Evolutionary conservation across 2,888 invertebrate genomes (phyloP).

Genomic region (Vandiemenella viatica): DNA sequence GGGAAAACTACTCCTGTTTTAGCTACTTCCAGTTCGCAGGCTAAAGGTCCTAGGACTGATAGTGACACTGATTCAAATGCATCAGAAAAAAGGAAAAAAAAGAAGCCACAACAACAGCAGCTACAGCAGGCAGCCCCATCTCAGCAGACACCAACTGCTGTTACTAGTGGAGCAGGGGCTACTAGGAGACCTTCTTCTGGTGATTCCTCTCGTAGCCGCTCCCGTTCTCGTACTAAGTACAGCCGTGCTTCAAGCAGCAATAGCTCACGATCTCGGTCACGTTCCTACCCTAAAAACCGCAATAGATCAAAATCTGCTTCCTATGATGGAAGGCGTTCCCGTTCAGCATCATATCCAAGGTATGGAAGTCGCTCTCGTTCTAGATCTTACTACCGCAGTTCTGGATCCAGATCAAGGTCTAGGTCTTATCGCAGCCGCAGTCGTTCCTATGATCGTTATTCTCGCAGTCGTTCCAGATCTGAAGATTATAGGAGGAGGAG

Average conservation of each 20-base stretch:
- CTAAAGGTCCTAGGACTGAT: conserved; percentile 28
- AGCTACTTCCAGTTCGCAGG: conserved; percentile 26
- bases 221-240: conserved; percentile 35
- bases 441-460: conserved; percentile 32
- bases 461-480: conserved; percentile 40
- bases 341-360: conserved; percentile 16
- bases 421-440: conserved; percentile 27
- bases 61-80: conserved; percentile 28
- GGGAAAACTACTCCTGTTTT: conserved; percentile 22
- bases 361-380: conserved; percentile 29
- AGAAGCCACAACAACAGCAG: conserved; percentile 21
- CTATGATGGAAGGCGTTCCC: conserved; percentile 14
- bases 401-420: conserved; percentile 22
- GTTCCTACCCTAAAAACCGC: conserved; percentile 27
- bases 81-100: conserved; percentile 24
- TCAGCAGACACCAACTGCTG: conserved; percentile 26
- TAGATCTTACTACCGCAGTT: conserved; percentile 33
- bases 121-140: conserved; percentile 28
- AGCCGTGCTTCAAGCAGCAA: conserved; percentile 22
- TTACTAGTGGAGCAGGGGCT: too few relatives aligned
- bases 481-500: conserved; percentile 32
- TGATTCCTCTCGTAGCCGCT: conserved; percentile 49
- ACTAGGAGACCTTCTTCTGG: conserved; percentile 25
- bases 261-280: conserved; percentile 31
- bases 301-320: conserved; percentile 19